Evolutionary conservation across 2,888 invertebrate genomes (phyloP).

Genomic region (Papilio gigon): DNA sequence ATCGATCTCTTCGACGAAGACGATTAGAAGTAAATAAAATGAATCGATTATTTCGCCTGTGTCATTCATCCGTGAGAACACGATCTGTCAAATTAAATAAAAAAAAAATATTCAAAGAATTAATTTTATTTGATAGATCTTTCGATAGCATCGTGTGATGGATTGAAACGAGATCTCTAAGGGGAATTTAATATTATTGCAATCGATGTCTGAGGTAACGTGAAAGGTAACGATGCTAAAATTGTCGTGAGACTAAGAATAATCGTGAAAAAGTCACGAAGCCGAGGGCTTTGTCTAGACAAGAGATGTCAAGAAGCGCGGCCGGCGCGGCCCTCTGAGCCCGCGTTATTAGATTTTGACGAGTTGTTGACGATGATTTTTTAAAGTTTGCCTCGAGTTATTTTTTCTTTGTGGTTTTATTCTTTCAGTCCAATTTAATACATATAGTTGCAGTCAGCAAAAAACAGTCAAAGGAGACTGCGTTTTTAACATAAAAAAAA

Average conservation of each 20-base stretch:
- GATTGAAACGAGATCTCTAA: conserved; percentile 66
- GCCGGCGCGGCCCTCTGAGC: conserved; percentile 58
- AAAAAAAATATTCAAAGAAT: conserved; percentile 49
- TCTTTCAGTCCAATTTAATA: conserved; percentile 20
- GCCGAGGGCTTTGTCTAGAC: conserved; percentile 76
- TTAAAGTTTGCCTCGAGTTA: conserved; percentile 40
- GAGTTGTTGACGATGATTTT: conserved; percentile 66
- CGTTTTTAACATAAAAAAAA: not conserved
- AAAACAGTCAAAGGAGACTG: not conserved
- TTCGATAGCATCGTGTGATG: conserved; percentile 69
- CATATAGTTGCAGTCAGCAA: conserved; percentile 4
- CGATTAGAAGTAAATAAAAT: conserved; percentile 30
- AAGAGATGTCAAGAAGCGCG: conserved; percentile 61
- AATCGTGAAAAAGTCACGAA: conserved; percentile 77
- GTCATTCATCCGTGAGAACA: conserved; percentile 45
- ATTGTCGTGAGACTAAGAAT: conserved; percentile 74
- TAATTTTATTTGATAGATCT: conserved; percentile 60
- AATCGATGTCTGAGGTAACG: conserved; percentile 62
- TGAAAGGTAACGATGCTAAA: conserved; percentile 56
- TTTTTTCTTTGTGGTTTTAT: conserved; percentile 29
- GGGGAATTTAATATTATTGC: conserved; percentile 75
- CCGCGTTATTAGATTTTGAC: conserved; percentile 72
- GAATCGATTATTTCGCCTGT: conserved; percentile 7
- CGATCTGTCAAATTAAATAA: conserved; percentile 41
- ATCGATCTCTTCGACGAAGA: conserved; percentile 11